A percentile compares a stretch with the other conserved stretches of the same genome.
phyloP scores from a whole-genome alignment of 2,113 vertebrate species.

The Petroica traversi region DNA sequence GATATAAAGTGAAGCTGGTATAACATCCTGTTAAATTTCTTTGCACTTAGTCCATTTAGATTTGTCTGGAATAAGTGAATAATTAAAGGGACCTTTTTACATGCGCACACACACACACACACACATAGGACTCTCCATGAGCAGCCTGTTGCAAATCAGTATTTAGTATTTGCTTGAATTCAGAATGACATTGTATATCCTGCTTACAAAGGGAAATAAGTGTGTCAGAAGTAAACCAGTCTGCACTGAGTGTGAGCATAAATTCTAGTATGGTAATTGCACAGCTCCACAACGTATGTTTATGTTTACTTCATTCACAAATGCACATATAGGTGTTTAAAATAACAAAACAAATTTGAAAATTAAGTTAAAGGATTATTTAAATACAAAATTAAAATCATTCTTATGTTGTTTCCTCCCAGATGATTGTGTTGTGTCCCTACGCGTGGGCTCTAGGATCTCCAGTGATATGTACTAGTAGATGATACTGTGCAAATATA shows the following conservation, averaged over 20 bases:
- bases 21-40: background rate
- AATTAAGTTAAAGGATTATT: background rate
- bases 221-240: background rate
- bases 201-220: background rate
- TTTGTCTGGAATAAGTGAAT: background rate
- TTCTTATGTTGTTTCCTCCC: background rate
- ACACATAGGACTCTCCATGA: background rate
- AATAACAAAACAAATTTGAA: background rate
- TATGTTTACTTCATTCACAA: background rate
- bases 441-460: background rate
- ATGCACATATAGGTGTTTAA: background rate
- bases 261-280: background rate
- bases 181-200: background rate
- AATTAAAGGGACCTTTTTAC: background rate
- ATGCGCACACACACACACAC: fast-evolving
- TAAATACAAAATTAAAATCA: background rate
- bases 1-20: background rate
- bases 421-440: background rate
- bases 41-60: background rate
- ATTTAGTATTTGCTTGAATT: background rate
- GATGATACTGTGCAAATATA: background rate
- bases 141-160: background rate
- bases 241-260: background rate
- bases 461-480: background rate
- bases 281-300: background rate